A percentile compares a stretch with the other conserved stretches of the same genome.
phyloP scores from a whole-genome alignment of 2,113 vertebrate species.

The Epinephelus fuscoguttatus region DNA sequence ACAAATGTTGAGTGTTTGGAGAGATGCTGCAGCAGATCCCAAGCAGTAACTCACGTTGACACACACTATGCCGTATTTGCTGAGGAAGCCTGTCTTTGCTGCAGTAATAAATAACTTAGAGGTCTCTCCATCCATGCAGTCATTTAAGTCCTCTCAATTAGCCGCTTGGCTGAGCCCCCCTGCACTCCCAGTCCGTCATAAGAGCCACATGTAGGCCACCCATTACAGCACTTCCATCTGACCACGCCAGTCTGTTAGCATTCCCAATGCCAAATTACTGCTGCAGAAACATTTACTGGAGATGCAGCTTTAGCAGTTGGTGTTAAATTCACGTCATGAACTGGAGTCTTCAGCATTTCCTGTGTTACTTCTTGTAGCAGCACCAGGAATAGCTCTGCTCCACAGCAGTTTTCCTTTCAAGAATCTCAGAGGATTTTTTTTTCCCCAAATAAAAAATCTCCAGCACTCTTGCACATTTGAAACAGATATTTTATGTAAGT shows the following conservation, averaged over 20 bases:
- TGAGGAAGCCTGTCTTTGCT: constrained; percentile 73
- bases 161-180: constrained; percentile 71
- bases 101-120: constrained; percentile 86
- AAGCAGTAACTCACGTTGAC: constrained; percentile 47
- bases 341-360: not conserved
- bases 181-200: constrained; percentile 52
- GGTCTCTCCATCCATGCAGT: constrained; percentile 76
- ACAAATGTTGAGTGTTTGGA: constrained; percentile 31
- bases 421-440: not conserved
- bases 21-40: constrained; percentile 42
- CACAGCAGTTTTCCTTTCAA: not conserved
- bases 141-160: constrained; percentile 78
- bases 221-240: constrained; percentile 29
- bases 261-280: constrained; percentile 19
- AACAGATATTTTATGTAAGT: constrained; percentile 27
- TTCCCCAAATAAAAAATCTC: not conserved
- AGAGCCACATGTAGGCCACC: constrained; percentile 42
- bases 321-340: constrained; percentile 28
- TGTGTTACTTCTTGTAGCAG: not conserved
- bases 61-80: constrained; percentile 62
- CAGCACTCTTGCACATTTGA: not conserved
- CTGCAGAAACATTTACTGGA: constrained; percentile 12
- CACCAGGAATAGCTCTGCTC: constrained; percentile 14
- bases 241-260: constrained; percentile 8
- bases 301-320: constrained; percentile 14